phyloP scores from a whole-genome alignment of 2,888 invertebrate genomes.

The Trisateles emortualis region DNA sequence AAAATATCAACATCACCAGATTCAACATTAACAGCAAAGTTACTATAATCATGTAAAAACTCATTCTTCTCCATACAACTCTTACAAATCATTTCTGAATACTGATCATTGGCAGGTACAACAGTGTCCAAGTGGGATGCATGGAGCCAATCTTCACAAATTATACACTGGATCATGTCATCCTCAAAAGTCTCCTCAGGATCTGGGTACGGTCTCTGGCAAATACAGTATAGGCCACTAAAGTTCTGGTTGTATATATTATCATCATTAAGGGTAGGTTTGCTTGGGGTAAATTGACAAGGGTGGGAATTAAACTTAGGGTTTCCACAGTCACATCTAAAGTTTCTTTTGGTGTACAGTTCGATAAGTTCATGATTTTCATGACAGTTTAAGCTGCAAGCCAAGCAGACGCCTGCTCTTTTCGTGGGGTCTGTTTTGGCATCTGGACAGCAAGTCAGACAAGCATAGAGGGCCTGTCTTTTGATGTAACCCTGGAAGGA shows the following conservation, averaged over 20 bases:
- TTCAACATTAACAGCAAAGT: slow-evolving; percentile 72
- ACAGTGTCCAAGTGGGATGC: slow-evolving; percentile 90
- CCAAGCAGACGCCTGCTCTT: slow-evolving; percentile 96
- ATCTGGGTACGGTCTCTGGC: slow-evolving; percentile 97
- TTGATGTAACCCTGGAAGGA: slow-evolving; percentile 93
- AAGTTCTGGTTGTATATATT: slow-evolving; percentile 98
- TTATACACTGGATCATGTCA: slow-evolving; percentile 98
- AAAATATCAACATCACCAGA: slow-evolving; percentile 58
- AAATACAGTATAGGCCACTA: slow-evolving; percentile 96
- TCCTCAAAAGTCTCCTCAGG: slow-evolving; percentile 93
- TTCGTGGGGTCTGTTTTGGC: slow-evolving; percentile 86
- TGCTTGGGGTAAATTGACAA: slow-evolving; percentile 89
- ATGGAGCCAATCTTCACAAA: slow-evolving; percentile 99
- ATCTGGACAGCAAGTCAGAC: slow-evolving; percentile 94
- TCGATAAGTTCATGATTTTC: slow-evolving; percentile 98
- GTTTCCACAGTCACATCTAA: slow-evolving; percentile 98
- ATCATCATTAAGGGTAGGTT: slow-evolving; percentile 89
- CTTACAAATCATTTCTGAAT: slow-evolving; percentile 94
- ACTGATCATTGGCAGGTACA: slow-evolving; percentile 87
- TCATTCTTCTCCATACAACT: slow-evolving; percentile 91
- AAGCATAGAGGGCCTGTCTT: slow-evolving; percentile 97
- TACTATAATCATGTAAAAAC: slow-evolving; percentile 91
- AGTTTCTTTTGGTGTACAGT: slow-evolving; percentile 98
- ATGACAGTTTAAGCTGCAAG: slow-evolving; percentile 97
- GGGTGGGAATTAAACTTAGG: slow-evolving; percentile 89